These are phyloP conservation scores for Narcine bancroftii DNA, from an alignment of 2,113 vertebrate species.

Conservation along the genomic window DNA sequence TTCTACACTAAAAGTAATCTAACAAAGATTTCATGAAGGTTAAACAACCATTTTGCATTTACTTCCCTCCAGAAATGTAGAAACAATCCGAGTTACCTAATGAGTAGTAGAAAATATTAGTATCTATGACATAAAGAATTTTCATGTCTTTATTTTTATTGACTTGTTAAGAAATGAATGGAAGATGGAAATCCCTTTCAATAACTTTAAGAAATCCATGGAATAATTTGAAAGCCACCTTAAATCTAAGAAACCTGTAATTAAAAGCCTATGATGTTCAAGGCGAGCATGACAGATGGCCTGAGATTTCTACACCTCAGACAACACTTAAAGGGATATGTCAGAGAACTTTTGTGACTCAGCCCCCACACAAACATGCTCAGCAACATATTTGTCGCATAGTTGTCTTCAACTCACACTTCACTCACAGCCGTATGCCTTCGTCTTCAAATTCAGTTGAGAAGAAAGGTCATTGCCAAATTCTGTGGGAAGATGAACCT, in stretches of 20 bases:
- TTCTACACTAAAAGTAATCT: neutral
- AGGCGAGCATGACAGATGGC: neutral
- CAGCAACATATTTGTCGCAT: neutral
- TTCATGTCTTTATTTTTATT: too few relatives aligned
- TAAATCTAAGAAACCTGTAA: neutral
- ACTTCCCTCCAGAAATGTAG: neutral
- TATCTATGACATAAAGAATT: neutral
- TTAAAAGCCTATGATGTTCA: neutral
- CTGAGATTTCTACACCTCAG: neutral
- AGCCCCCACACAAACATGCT: neutral
- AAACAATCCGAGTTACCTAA: neutral
- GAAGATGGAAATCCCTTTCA: neutral
- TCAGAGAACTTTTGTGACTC: neutral
- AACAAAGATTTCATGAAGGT: neutral
- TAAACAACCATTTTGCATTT: neutral
- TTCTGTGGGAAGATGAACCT: neutral
- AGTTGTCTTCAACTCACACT: neutral
- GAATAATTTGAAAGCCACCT: neutral
- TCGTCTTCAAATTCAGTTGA: neutral
- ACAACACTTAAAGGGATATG: neutral
- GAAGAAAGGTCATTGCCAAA: constrained; percentile 18
- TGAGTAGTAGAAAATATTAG: neutral
- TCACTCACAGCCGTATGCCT: neutral
- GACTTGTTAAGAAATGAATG: neutral
- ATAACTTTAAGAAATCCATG: neutral